Conservation (phyloP, 2,113 vertebrate genomes). For the Australoheros scitulus region DNA sequence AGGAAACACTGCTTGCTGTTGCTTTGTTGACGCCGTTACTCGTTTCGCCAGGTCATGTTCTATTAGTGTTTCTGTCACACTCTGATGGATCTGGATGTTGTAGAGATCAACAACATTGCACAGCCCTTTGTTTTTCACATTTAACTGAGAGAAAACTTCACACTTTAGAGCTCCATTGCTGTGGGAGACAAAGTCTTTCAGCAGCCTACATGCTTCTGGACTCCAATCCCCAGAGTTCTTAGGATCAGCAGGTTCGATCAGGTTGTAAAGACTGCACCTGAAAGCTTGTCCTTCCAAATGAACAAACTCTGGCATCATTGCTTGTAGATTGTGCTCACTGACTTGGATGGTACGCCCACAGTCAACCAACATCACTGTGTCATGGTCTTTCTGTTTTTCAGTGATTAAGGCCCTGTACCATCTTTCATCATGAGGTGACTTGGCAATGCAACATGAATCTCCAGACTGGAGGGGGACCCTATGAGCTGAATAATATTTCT, state of each 20-base stretch:
- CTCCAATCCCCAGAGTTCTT: conserved; percentile 65
- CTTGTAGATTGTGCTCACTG: conserved; percentile 76
- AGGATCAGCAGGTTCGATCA: conserved; percentile 66
- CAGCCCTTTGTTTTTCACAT: conserved; percentile 68
- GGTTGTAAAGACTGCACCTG: conserved; percentile 81
- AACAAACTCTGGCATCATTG: conserved; percentile 80
- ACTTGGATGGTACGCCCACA: conserved; percentile 81
- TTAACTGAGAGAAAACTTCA: conserved; percentile 74
- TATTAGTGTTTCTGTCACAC: conserved; percentile 72
- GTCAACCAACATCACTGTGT: conserved; percentile 84
- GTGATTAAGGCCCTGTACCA: conserved; percentile 86
- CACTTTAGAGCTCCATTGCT: conserved; percentile 76
- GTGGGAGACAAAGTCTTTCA: conserved; percentile 75
- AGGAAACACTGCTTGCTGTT: conserved; percentile 67
- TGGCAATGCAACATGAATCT: conserved; percentile 83
- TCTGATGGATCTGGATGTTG: conserved; percentile 64
- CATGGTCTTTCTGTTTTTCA: conserved; percentile 47
- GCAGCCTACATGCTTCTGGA: conserved; percentile 53
- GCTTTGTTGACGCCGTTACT: conserved; percentile 37
- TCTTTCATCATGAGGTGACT: conserved; percentile 73
- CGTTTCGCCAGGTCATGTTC: conserved; percentile 55
- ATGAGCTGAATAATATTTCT: conserved; percentile 80
- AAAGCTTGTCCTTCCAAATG: conserved; percentile 86
- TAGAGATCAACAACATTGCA: conserved; percentile 84
- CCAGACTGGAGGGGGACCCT: conserved; percentile 71